These are phyloP conservation scores for Agriopis leucophaearia DNA, from an alignment of 2,888 invertebrate genomes.

Conservation along the genomic window DNA sequence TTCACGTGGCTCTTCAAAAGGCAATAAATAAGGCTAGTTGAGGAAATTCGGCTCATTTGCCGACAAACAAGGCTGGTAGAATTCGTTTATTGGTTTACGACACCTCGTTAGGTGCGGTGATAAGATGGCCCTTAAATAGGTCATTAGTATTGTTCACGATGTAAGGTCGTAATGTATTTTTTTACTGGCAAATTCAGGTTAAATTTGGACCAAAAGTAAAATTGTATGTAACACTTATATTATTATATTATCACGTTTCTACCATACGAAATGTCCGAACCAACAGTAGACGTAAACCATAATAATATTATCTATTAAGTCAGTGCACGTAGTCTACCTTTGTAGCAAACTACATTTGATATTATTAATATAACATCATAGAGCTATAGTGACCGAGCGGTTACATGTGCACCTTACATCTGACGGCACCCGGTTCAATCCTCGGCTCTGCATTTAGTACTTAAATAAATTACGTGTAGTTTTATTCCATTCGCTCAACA, in stretches of 20 bases:
- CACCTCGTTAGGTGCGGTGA: constrained; percentile 77
- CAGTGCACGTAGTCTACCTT: too few relatives aligned
- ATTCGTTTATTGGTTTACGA: constrained; percentile 79
- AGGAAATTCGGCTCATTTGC: constrained; percentile 68
- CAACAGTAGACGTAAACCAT: too few relatives aligned
- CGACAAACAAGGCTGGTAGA: constrained; percentile 71
- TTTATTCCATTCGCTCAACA: too few relatives aligned
- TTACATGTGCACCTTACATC: too few relatives aligned
- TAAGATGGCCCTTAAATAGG: constrained; percentile 77
- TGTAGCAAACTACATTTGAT: too few relatives aligned
- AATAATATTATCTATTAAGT: too few relatives aligned
- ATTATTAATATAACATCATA: too few relatives aligned
- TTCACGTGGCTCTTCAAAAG: constrained; percentile 58
- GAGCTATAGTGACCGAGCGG: too few relatives aligned
- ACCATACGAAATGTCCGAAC: too few relatives aligned
- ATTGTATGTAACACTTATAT: constrained; percentile 4
- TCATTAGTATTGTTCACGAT: constrained; percentile 80
- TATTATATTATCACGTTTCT: not conserved
- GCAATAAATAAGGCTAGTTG: constrained; percentile 75
- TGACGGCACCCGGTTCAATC: too few relatives aligned
- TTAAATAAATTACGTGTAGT: too few relatives aligned
- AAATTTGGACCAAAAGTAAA: constrained; percentile 20
- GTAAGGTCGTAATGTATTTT: constrained; percentile 47
- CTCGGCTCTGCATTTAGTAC: too few relatives aligned
- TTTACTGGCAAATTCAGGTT: constrained; percentile 12